Evolutionary conservation across 1,140 invertebrate genomes (phyloP).

Genomic region (Drosophila orena): DNA sequence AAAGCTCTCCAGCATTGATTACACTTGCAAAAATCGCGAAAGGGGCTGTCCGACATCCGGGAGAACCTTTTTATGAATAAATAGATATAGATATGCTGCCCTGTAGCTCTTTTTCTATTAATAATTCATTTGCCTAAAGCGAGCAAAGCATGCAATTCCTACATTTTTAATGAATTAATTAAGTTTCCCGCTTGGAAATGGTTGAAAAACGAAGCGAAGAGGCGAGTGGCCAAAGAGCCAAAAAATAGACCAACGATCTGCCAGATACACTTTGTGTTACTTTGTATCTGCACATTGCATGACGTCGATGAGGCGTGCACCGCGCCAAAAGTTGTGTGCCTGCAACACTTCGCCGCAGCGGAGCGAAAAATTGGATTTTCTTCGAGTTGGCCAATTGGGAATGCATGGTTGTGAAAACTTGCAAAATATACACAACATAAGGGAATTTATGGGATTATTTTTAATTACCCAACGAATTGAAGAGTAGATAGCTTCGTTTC

Average conservation of each 20-base stretch:
- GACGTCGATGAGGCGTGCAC: slow-evolving; percentile 65
- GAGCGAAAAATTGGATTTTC: slow-evolving; percentile 63
- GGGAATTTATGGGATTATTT: background rate
- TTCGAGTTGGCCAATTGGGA: slow-evolving; percentile 2
- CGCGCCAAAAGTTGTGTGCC: slow-evolving; percentile 21
- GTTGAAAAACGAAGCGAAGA: slow-evolving; percentile 34
- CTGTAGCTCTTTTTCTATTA: slow-evolving; percentile 47
- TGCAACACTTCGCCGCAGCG: slow-evolving; percentile 45
- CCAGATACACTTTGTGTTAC: slow-evolving; percentile 44
- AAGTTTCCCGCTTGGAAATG: slow-evolving; percentile 40
- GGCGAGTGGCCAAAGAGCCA: slow-evolving; percentile 33
- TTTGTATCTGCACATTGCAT: slow-evolving; percentile 59
- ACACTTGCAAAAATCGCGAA: slow-evolving; percentile 69
- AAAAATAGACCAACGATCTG: slow-evolving; percentile 17
- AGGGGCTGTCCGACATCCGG: slow-evolving; percentile 56
- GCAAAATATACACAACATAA: background rate
- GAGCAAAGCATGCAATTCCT: slow-evolving; percentile 60
- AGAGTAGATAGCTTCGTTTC: background rate
- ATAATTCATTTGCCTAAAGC: slow-evolving; percentile 75
- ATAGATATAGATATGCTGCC: slow-evolving; percentile 30
- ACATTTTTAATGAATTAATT: slow-evolving; percentile 69
- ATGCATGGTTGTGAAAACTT: slow-evolving; percentile 7
- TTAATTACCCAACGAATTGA: background rate
- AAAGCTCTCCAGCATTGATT: slow-evolving; percentile 55
- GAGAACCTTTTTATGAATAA: slow-evolving; percentile 58